phyloP scores from a whole-genome alignment of 92 coral and sea anemone species.

The Micromussa lordhowensis region DNA sequence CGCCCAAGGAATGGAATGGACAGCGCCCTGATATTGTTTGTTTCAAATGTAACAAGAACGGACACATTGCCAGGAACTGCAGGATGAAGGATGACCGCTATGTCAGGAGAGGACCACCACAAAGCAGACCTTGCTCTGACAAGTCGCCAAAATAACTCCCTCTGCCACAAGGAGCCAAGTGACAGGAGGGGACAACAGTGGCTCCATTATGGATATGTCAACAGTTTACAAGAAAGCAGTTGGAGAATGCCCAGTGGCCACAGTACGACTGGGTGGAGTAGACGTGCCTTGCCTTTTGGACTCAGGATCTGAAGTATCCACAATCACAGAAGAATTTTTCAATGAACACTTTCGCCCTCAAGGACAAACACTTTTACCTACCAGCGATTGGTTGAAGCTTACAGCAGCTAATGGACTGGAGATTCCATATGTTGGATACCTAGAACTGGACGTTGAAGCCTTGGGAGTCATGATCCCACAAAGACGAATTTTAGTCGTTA shows the following conservation, averaged over 20 bases:
- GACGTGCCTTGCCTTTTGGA: constrained; percentile 64
- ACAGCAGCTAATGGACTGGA: constrained; percentile 79
- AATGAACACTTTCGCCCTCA: constrained; percentile 65
- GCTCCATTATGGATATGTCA: constrained; percentile 23
- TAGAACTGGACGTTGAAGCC: constrained; percentile 70
- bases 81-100: background rate
- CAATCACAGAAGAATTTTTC: constrained; percentile 74
- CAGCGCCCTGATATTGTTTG: background rate
- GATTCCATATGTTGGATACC: constrained; percentile 70
- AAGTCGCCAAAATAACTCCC: constrained; percentile 45
- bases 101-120: constrained; percentile 12
- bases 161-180: constrained; percentile 54
- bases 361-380: constrained; percentile 70
- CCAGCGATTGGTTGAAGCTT: constrained; percentile 63
- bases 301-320: constrained; percentile 73
- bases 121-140: constrained; percentile 1
- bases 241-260: constrained; percentile 68
- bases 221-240: constrained; percentile 54
- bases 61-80: constrained; percentile 56
- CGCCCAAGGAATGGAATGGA: constrained; percentile 14
- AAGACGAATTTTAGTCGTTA: constrained; percentile 70
- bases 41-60: constrained; percentile 7
- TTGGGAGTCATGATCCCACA: constrained; percentile 51
- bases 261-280: constrained; percentile 58
- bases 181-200: constrained; percentile 44